Percentiles rank a stretch among this genome's conserved stretches.
Evolutionary conservation across 2,797 vertebrate species (phyloP).

Genomic region (Oreochromis grahami): DNA sequence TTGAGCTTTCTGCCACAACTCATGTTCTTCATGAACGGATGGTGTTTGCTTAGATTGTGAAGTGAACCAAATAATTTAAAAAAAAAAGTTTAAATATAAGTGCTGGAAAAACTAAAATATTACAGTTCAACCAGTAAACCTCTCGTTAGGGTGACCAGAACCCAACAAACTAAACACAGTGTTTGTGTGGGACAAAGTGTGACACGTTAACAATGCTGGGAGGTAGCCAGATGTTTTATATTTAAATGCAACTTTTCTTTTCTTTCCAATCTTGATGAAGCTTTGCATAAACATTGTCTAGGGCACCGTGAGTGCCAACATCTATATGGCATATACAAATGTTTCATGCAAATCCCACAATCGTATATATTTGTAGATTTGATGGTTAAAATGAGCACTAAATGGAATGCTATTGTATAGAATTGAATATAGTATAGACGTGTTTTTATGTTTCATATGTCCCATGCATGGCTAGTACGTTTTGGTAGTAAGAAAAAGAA

Average conservation of each 20-base stretch:
- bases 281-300: neutral
- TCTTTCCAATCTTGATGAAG: neutral
- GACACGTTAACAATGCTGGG: neutral
- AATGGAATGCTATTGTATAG: neutral
- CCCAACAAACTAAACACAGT: neutral
- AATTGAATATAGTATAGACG: neutral
- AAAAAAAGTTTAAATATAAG: neutral
- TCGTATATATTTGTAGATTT: neutral
- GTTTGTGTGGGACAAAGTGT: neutral
- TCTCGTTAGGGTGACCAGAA: neutral
- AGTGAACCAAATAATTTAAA: neutral
- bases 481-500: neutral
- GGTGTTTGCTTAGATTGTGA: neutral
- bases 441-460: neutral
- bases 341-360: neutral
- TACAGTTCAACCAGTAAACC: neutral
- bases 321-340: neutral
- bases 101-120: neutral
- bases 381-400: neutral
- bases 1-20: neutral
- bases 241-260: neutral
- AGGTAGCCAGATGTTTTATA: neutral
- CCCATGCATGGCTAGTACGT: neutral
- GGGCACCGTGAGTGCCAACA: neutral
- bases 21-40: neutral